A percentile compares a stretch with the other conserved stretches of the same genome.
Conservation (phyloP, 2,113 vertebrate genomes). For the Microtus oregoni region DNA sequence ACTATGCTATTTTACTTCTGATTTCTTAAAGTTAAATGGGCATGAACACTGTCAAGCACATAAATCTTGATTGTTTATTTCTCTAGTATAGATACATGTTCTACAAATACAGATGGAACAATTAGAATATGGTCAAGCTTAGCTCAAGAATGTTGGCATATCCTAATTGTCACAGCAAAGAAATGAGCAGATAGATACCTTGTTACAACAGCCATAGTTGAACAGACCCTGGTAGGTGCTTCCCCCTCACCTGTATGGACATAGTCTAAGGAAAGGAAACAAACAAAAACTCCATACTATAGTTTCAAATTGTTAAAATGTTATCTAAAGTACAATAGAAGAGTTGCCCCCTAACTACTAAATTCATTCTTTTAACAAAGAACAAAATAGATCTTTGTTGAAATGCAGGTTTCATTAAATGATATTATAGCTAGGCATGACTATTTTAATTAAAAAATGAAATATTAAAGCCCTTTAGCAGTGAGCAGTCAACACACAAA, state of each 20-base stretch:
- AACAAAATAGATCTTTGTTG: conserved; percentile 11
- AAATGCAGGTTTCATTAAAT: conserved; percentile 34
- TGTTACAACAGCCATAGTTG: background rate
- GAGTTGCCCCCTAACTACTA: conserved; percentile 3
- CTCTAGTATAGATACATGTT: conserved; percentile 3
- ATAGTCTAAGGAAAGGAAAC: conserved; percentile 34
- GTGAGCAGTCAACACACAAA: conserved; percentile 46
- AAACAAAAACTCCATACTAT: background rate
- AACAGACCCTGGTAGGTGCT: background rate
- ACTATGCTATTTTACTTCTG: conserved; percentile 37
- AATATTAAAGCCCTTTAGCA: conserved; percentile 43
- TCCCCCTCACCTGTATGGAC: background rate
- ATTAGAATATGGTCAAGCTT: conserved; percentile 46
- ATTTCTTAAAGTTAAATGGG: conserved; percentile 24
- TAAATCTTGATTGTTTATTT: conserved; percentile 62
- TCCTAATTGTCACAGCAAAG: conserved; percentile 22
- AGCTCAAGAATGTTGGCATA: background rate
- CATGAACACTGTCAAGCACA: background rate
- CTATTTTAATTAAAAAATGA: conserved; percentile 53
- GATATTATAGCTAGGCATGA: background rate
- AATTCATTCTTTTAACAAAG: conserved; percentile 32
- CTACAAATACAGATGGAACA: conserved; percentile 28
- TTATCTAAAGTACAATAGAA: conserved; percentile 44
- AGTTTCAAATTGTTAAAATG: conserved; percentile 55
- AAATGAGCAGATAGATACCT: conserved; percentile 32